phyloP scores from a whole-genome alignment of 2,113 vertebrate genomes.

The Toxotes chatareus region DNA sequence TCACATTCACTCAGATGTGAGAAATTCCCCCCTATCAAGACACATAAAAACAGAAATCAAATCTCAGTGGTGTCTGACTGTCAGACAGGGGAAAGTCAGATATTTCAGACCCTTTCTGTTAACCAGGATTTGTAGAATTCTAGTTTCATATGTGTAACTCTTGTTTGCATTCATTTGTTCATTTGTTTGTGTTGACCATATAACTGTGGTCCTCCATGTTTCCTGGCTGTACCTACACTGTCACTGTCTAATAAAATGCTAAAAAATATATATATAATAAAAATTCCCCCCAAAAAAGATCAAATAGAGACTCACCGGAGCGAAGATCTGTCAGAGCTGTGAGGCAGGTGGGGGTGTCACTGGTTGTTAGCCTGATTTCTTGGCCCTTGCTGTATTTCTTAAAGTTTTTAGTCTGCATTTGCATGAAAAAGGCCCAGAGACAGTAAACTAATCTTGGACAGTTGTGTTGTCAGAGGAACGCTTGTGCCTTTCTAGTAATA shows the following conservation, averaged over 20 bases:
- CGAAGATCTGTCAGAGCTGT: neutral
- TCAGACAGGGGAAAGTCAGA: neutral
- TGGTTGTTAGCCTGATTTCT: neutral
- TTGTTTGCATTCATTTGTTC: neutral
- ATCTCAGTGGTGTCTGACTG: neutral
- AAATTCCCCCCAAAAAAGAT: neutral
- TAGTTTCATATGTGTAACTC: neutral
- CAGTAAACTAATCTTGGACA: neutral
- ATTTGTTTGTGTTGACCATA: too few species aligned
- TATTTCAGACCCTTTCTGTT: neutral
- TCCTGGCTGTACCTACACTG: neutral
- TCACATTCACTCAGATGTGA: neutral
- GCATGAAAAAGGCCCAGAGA: constrained; percentile 3
- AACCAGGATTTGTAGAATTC: too few species aligned
- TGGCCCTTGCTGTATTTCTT: neutral
- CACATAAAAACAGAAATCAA: neutral
- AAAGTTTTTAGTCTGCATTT: neutral
- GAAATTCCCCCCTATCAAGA: neutral
- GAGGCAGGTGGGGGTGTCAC: neutral
- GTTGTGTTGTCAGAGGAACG: constrained; percentile 4
- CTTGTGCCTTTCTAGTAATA: constrained; percentile 7
- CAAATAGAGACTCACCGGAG: neutral
- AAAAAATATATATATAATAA: neutral
- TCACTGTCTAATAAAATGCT: neutral
- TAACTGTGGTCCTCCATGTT: neutral